A percentile compares a stretch with the other conserved stretches of the same genome.
Evolutionary conservation across 2,113 vertebrate species (phyloP).

Genomic region (Panthera tigris): DNA sequence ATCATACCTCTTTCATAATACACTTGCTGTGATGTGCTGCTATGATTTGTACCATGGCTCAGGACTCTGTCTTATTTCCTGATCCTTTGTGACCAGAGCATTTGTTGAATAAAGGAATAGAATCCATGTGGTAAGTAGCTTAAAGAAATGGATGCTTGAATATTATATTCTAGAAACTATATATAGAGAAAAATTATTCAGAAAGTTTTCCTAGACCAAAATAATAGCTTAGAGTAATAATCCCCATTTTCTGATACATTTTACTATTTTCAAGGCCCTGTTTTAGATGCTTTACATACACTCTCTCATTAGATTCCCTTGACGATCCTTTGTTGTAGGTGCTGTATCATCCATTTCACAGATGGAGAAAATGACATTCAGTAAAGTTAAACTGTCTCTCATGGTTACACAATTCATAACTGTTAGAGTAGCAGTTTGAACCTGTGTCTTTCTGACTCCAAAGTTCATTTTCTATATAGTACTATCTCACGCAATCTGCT

Average conservation of each 20-base stretch:
- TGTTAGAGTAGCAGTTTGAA: background rate
- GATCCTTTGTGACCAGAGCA: background rate
- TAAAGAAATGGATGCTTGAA: background rate
- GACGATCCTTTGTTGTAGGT: background rate
- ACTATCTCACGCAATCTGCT: background rate
- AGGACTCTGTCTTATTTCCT: background rate
- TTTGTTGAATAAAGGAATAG: background rate
- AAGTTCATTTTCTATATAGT: background rate
- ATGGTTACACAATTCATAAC: background rate
- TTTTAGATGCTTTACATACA: background rate
- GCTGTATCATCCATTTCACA: background rate
- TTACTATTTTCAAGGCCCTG: background rate
- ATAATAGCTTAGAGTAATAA: background rate
- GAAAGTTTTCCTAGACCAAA: background rate
- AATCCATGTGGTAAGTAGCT: background rate
- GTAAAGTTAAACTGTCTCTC: background rate
- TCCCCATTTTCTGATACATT: background rate
- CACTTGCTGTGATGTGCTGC: background rate
- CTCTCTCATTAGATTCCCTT: background rate
- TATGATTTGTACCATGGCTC: background rate
- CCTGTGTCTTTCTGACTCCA: background rate
- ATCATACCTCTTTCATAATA: background rate
- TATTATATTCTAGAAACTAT: slow-evolving; percentile 13
- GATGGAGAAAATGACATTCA: background rate
- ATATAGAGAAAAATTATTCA: background rate